A percentile compares a stretch with the other conserved stretches of the same genome.
phyloP scores from a whole-genome alignment of 2,113 vertebrate genomes.

The Tursiops truncatus region DNA sequence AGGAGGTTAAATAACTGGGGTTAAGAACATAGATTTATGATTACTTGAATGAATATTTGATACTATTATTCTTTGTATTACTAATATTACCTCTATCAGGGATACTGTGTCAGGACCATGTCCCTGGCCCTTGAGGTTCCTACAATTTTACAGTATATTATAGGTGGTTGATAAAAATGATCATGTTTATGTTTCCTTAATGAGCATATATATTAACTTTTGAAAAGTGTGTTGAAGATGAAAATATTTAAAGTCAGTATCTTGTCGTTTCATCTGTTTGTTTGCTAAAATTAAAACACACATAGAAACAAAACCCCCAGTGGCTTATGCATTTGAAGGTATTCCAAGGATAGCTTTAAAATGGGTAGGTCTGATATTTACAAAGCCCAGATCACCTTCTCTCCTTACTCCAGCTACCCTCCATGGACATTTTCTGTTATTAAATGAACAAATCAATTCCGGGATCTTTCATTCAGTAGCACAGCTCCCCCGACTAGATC shows the following conservation, averaged over 20 bases:
- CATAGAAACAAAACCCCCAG: background rate
- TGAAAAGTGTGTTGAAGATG: background rate
- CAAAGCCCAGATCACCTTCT: background rate
- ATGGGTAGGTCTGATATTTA: background rate
- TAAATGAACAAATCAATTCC: background rate
- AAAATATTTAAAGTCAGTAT: background rate
- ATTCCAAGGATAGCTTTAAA: background rate
- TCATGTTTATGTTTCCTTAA: background rate
- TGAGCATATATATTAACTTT: background rate
- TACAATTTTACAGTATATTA: background rate
- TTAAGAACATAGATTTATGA: background rate
- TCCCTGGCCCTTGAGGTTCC: background rate
- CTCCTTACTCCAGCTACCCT: background rate
- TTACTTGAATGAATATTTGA: background rate
- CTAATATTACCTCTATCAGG: background rate
- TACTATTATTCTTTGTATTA: background rate
- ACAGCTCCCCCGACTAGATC: accelerated
- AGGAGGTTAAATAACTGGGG: background rate
- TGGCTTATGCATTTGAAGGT: background rate
- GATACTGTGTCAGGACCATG: background rate
- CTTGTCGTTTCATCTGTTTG: background rate
- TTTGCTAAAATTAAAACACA: background rate
- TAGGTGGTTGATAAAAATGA: background rate
- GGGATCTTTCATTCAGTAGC: background rate
- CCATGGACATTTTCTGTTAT: background rate